phyloP scores from a whole-genome alignment of 2,888 invertebrate species.

The Nysson spinosus region DNA sequence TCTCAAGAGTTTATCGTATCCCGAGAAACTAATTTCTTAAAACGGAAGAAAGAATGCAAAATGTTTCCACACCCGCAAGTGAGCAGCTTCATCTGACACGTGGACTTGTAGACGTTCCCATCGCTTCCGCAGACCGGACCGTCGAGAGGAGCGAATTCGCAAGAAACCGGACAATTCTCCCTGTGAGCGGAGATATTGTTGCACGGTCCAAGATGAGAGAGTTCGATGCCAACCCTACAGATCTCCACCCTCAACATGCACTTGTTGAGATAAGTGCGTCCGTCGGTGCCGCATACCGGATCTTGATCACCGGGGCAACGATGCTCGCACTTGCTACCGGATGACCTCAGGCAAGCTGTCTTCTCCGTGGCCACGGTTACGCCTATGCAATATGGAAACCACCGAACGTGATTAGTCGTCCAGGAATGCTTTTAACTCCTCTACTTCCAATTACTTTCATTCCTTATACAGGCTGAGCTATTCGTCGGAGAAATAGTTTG shows the following conservation, averaged over 20 bases:
- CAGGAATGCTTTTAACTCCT: too few species aligned
- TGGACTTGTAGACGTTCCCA: slow-evolving; percentile 94
- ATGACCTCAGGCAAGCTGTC: slow-evolving; percentile 78
- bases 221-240: slow-evolving; percentile 81
- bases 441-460: too few species aligned
- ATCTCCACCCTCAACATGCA: slow-evolving; percentile 79
- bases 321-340: slow-evolving; percentile 80
- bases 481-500: too few species aligned
- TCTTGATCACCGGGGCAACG: slow-evolving; percentile 91
- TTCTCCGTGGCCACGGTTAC: slow-evolving; percentile 73
- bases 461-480: too few species aligned
- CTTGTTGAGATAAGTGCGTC: slow-evolving; percentile 90
- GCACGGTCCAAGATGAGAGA: slow-evolving; percentile 83
- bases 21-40: too few species aligned
- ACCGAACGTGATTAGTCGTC: slow-evolving; percentile 23
- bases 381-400: slow-evolving; percentile 62
- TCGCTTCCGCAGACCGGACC: slow-evolving; percentile 95
- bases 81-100: slow-evolving; percentile 94
- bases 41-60: too few species aligned
- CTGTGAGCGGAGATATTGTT: slow-evolving; percentile 88
- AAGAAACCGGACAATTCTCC: slow-evolving; percentile 93
- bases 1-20: too few species aligned
- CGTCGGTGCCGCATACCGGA: slow-evolving; percentile 92
- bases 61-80: slow-evolving; percentile 88
- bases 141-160: slow-evolving; percentile 90